Base-by-base conservation (phyloP, 2,888 invertebrate species). In the Branchellion lobata region DNA sequence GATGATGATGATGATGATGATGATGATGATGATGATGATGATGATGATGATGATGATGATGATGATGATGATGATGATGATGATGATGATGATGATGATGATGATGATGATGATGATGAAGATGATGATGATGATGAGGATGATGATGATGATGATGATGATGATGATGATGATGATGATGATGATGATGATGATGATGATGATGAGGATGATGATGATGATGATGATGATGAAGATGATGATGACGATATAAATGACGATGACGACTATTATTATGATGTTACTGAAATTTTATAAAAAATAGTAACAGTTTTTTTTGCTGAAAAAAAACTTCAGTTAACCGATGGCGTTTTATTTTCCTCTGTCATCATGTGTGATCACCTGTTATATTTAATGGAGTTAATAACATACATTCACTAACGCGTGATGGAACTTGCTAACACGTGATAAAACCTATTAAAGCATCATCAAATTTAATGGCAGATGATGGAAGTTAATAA, bases 131-230 rank as follows among this genome's bases (percentile, higher is more conserved):
- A 40, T 8, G 14, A 14, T 8, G 14, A 53, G 29, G 36, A 77
- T 77, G 77, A 77, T 77, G 68, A 77, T 65, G 77, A 77, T 77
- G 77, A 77, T 27, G 77, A 61, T 61, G 61, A 77, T 77, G 77
- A 77, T 33, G 61, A 77, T 77, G 77, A 65, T 77, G 65, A 65
- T 65, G 36, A 68, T 77, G 68, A 68, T 51, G 77, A 77, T 61
- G 77, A 61, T 61, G 77, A 77, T 57, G 77, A 77, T 61, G 65
- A 31, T 65, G 77, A 77, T 57, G 77, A 77, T 33, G 77, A 65
- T 57, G 65, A 33, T 77, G 77, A 77, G 53, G 77, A 77, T 61
- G 77, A 65, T 27, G 77, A 77, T 65, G 77, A 77, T 61, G 77
- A 61, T 27, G 77, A 77, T 61, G 61, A 61, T 61, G 68, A 77